Conservation (phyloP, 2,113 vertebrate genomes). For the Varanus komodoensis region DNA sequence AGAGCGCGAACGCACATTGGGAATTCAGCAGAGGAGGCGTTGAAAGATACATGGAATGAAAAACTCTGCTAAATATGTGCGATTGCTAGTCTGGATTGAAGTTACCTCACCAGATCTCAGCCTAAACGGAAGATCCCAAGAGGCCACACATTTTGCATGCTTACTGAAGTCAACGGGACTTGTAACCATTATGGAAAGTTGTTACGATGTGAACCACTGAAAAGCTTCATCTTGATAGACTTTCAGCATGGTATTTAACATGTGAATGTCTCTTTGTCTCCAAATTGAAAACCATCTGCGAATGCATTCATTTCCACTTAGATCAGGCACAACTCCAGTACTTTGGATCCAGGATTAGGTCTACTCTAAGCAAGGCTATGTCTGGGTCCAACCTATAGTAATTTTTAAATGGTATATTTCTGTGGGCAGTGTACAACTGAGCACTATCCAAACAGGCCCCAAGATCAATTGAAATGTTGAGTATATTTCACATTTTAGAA, state of each 20-base stretch:
- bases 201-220: not conserved
- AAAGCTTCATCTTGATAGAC: not conserved
- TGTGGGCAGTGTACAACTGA: conserved; percentile 37
- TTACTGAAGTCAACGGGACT: conserved; percentile 34
- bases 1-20: no score
- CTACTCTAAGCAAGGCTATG: not conserved
- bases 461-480: conserved; percentile 53
- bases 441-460: conserved; percentile 22
- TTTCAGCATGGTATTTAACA: no score
- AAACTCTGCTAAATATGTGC: not conserved
- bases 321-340: conserved; percentile 64
- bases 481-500: not conserved
- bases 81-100: not conserved
- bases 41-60: not conserved
- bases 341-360: not conserved
- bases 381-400: conserved; percentile 1
- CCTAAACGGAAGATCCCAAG: not conserved
- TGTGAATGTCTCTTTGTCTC: conserved; percentile 34
- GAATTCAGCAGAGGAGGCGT: not conserved
- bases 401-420: conserved; percentile 49
- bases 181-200: conserved; percentile 14
- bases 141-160: not conserved
- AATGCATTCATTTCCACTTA: conserved; percentile 45
- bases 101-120: not conserved
- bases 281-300: conserved; percentile 52